Conservation (phyloP, 2,888 invertebrate genomes). For the Cephalotes varians region DNA sequence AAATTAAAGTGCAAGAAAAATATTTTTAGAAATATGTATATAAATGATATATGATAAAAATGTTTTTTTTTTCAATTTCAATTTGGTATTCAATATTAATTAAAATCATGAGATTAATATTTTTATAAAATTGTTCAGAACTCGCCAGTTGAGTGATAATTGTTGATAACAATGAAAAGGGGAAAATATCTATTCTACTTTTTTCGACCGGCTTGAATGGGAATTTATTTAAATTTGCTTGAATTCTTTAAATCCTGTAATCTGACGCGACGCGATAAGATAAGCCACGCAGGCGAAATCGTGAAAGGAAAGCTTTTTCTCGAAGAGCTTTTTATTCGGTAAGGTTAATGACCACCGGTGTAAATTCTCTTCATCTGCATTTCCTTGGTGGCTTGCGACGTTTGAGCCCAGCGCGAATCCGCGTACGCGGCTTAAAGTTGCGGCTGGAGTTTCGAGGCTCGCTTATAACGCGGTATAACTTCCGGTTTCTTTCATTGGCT, state of each 20-base stretch:
- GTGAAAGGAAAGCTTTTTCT: neutral
- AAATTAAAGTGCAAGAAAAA: neutral
- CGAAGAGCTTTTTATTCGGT: neutral
- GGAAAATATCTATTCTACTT: neutral
- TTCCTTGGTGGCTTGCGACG: constrained; percentile 13
- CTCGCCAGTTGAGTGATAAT: neutral
- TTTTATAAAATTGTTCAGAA: neutral
- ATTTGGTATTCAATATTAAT: neutral
- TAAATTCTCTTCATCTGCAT: constrained; percentile 24
- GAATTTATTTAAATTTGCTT: neutral
- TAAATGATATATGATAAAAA: neutral
- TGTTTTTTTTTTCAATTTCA: neutral
- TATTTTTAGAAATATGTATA: neutral
- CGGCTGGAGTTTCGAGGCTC: constrained; percentile 40
- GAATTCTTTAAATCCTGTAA: neutral
- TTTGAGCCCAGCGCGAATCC: neutral
- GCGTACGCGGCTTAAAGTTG: constrained; percentile 11
- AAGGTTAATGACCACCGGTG: constrained; percentile 21
- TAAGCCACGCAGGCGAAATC: neutral
- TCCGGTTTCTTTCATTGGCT: constrained; percentile 67
- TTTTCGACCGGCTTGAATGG: neutral
- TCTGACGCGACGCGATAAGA: neutral
- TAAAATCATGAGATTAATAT: neutral
- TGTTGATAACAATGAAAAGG: neutral
- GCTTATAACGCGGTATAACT: constrained; percentile 32